phyloP scores from a whole-genome alignment of 1,140 invertebrate genomes.

The Philaenus spumarius region DNA sequence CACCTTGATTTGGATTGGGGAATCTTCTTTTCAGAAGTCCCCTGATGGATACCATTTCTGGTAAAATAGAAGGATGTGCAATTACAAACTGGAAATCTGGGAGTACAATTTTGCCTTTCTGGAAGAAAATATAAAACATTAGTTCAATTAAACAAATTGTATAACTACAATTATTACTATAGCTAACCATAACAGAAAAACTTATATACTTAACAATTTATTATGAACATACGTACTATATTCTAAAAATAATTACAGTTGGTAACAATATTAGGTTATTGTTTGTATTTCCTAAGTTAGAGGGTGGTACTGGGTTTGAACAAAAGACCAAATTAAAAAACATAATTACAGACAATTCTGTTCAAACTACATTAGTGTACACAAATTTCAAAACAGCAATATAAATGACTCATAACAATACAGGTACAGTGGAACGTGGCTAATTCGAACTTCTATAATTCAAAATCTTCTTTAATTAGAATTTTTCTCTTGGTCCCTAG shows the following conservation, averaged over 20 bases:
- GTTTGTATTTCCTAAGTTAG: too few species aligned
- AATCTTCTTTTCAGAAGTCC: constrained; percentile 69
- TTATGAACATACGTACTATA: background rate
- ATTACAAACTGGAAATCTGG: constrained; percentile 66
- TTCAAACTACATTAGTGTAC: too few species aligned
- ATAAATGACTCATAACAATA: too few species aligned
- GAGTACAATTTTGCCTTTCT: constrained; percentile 57
- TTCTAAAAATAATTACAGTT: background rate
- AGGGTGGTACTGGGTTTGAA: too few species aligned
- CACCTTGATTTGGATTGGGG: constrained; percentile 56
- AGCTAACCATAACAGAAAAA: background rate
- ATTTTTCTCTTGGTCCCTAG: too few species aligned
- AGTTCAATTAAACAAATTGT: background rate
- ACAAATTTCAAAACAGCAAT: too few species aligned
- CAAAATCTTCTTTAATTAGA: too few species aligned
- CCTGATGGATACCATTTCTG: constrained; percentile 62
- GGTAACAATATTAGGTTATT: too few species aligned
- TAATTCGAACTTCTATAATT: too few species aligned
- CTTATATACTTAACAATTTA: background rate
- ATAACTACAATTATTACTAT: background rate
- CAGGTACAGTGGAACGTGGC: too few species aligned
- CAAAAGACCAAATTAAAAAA: too few species aligned
- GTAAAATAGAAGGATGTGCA: constrained; percentile 67
- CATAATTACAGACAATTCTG: too few species aligned
- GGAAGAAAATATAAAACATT: constrained; percentile 28